Evolutionary conservation across 1,140 invertebrate species (phyloP), one percentile per base, ranked within the genome.

Genomic region (Eurosta solidaginis): DNA sequence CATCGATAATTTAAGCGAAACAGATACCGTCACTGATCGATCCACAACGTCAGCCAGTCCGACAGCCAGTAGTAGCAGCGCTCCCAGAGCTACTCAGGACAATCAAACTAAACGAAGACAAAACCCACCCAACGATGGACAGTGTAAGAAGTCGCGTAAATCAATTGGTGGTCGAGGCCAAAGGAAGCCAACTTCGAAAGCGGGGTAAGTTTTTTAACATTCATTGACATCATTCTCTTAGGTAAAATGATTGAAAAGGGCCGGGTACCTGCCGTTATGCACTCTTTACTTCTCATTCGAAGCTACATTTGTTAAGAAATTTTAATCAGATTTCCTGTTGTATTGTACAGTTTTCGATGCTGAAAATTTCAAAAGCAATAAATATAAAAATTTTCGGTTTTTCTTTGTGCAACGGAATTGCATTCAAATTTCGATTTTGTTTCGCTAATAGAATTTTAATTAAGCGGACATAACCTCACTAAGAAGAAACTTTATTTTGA

Each of bases 321-420:
- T 68, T 68, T 33, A 68, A n/a, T 68, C 59, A 68, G 33, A 40
- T 68, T 36, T 10, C 6, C 6, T 17, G 40, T 47, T 47, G 3
- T n/a, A 29, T 75, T 50, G n/a, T 33, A 10, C 42, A 75, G 42
- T 47, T 75, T 75, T 75, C 42, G 74, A 75, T 42, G 25, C 74
- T 75, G 74, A 75, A 75, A 75, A 47, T 75, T 75, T 75, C 74
- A 47, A 47, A 74, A 75, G 74, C 42, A 47, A 12, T 75, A 47
- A 25, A 75, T 40, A 68, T 40, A 68, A 68, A 68, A 68, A 68
- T 68, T 68, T 68, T 68, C 59, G 59, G 59, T 36, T 68, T 68
- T 68, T 59, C 59, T 40, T 68, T 68, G 33, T 22, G 33, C 33
- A 68, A 68, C 59, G 4, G 59, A 68, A 68, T 68, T 68, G 29